A percentile compares a stretch with the other conserved stretches of the same genome.
Evolutionary conservation across 2,113 vertebrate species (phyloP).

Genomic region (Solea senegalensis): DNA sequence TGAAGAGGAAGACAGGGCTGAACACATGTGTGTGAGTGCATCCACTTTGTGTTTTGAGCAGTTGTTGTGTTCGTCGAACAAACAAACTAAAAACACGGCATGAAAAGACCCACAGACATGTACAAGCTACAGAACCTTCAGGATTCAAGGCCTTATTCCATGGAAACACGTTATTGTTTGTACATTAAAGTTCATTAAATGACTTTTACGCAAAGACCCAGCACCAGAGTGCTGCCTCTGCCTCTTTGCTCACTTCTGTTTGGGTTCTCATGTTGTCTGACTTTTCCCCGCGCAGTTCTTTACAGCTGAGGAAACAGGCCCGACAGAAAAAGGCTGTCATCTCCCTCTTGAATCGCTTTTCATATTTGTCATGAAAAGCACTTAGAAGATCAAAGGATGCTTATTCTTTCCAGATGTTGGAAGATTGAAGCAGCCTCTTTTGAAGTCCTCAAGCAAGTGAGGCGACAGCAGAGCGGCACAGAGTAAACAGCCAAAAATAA

Average conservation of each 20-base stretch:
- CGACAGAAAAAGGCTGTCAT: conserved; percentile 57
- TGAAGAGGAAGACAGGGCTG: too few relatives aligned
- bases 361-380: conserved; percentile 64
- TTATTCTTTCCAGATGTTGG: conserved; percentile 44
- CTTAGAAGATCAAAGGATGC: conserved; percentile 69
- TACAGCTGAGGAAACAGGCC: conserved; percentile 55
- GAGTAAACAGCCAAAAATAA: conserved; percentile 80
- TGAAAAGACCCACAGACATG: too few relatives aligned
- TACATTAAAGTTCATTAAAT: conserved; percentile 37
- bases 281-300: conserved; percentile 46
- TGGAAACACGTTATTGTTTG: conserved; percentile 21
- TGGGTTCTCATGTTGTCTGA: conserved; percentile 55
- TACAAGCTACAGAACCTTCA: neutral
- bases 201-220: conserved; percentile 42
- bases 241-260: conserved; percentile 21
- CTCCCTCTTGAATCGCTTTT: conserved; percentile 51
- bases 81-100: too few relatives aligned
- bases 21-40: too few relatives aligned
- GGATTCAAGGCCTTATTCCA: conserved; percentile 1
- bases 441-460: conserved; percentile 31
- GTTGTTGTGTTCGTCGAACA: too few relatives aligned
- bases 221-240: conserved; percentile 1
- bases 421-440: conserved; percentile 58
- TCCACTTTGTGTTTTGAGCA: too few relatives aligned
- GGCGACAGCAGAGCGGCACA: conserved; percentile 68